A percentile compares a stretch with the other conserved stretches of the same genome.
Evolutionary conservation across 2,113 vertebrate species (phyloP).

Genomic region (Rhinichthys klamathensis): DNA sequence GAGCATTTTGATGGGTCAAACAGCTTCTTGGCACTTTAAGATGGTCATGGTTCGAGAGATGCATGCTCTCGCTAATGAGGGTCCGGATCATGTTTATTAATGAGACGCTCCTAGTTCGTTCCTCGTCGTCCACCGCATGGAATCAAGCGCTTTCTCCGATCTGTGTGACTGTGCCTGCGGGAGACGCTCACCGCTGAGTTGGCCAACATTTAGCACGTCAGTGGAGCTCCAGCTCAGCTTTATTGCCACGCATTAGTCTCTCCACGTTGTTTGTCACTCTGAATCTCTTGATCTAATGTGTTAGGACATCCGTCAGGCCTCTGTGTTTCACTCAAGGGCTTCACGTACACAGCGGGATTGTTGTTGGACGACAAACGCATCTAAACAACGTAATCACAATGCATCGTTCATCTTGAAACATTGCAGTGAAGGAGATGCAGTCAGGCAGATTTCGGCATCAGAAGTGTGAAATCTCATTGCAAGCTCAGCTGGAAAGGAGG

Average conservation of each 20-base stretch:
- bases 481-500: slow-evolving; percentile 12
- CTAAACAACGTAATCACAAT: background rate
- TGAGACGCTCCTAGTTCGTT: background rate
- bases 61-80: background rate
- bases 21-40: background rate
- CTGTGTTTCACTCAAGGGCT: background rate
- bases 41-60: background rate
- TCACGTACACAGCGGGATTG: background rate
- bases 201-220: background rate
- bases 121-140: background rate
- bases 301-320: background rate
- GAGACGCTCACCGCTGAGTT: background rate
- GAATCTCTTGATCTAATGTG: slow-evolving; percentile 9
- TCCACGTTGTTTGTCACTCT: background rate
- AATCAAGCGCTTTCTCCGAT: background rate
- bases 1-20: background rate
- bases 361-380: background rate
- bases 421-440: background rate
- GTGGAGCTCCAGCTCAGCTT: background rate
- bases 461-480: slow-evolving; percentile 25
- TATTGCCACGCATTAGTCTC: slow-evolving; percentile 1
- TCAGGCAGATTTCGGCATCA: background rate
- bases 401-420: slow-evolving; percentile 18
- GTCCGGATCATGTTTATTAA: slow-evolving; percentile 33
- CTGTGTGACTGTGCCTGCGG: background rate